A percentile compares a stretch with the other conserved stretches of the same genome.
phyloP scores from a whole-genome alignment of 1,140 invertebrate species.

The Epicauta chinensis region DNA sequence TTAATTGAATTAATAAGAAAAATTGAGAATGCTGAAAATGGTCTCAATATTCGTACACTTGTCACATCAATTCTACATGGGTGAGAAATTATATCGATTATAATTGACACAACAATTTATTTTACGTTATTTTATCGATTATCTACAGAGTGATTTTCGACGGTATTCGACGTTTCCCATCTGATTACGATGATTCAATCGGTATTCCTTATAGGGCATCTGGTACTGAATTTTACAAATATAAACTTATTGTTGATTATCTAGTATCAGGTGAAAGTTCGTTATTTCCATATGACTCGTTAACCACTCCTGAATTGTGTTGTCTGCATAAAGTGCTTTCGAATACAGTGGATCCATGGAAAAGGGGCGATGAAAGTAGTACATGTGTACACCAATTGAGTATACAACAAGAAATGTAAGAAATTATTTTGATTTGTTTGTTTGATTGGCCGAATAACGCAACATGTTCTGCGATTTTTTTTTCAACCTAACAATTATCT shows the following conservation, averaged over 20 bases:
- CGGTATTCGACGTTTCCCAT: constrained; percentile 50
- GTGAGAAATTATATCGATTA: constrained; percentile 38
- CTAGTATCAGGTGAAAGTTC: constrained; percentile 50
- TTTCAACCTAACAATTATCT: no score
- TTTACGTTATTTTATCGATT: no score
- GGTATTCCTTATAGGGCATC: constrained; percentile 52
- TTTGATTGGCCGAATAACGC: no score
- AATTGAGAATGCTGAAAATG: constrained; percentile 43
- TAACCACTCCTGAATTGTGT: constrained; percentile 50
- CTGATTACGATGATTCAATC: constrained; percentile 43
- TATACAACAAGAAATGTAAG: constrained; percentile 1
- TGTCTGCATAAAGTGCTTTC: constrained; percentile 54
- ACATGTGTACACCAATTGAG: not conserved
- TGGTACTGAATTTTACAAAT: constrained; percentile 53
- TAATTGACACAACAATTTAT: no score
- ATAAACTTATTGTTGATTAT: constrained; percentile 52
- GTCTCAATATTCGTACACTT: constrained; percentile 46
- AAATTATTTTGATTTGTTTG: not conserved
- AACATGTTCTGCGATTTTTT: no score
- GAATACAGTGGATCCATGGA: constrained; percentile 48
- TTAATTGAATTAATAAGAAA: constrained; percentile 50
- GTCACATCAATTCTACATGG: constrained; percentile 49
- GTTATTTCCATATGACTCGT: constrained; percentile 42
- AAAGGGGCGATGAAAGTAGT: constrained; percentile 46
- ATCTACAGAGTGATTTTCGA: constrained; percentile 53